Evolutionary conservation across 2,888 invertebrate genomes (phyloP).

Genomic region (Agrotis segetum): DNA sequence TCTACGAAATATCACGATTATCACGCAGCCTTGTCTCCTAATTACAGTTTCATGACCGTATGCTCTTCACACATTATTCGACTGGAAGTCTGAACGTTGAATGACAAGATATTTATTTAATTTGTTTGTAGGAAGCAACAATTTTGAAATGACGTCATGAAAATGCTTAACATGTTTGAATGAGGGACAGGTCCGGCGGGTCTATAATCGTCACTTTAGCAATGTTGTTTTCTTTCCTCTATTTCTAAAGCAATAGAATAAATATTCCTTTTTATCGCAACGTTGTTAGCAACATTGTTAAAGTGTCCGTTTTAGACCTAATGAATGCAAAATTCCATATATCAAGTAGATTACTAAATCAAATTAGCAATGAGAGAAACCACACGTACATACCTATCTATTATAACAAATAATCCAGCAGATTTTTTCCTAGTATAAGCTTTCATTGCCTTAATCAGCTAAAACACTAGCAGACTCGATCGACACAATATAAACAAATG

Average conservation of each 20-base stretch:
- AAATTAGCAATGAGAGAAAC: conserved; percentile 17
- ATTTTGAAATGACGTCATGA: conserved; percentile 8
- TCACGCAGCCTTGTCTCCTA: conserved; percentile 62
- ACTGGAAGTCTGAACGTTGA: conserved; percentile 9
- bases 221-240: too few species aligned
- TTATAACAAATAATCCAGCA: conserved; percentile 69
- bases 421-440: conserved; percentile 79
- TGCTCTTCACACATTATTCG: conserved; percentile 34
- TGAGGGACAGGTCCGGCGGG: not conserved
- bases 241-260: too few species aligned
- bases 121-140: conserved; percentile 16
- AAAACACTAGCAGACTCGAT: conserved; percentile 71
- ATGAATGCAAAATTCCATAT: not conserved
- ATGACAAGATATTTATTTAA: conserved; percentile 39
- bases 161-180: not conserved
- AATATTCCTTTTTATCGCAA: too few species aligned
- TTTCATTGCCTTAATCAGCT: conserved; percentile 82
- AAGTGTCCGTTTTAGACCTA: too few species aligned
- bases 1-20: conserved; percentile 75
- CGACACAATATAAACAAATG: conserved; percentile 37
- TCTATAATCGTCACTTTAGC: too few species aligned
- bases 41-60: conserved; percentile 51
- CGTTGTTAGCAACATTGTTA: too few species aligned
- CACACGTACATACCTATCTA: conserved; percentile 75
- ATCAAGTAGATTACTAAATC: not conserved